Base-by-base conservation (phyloP, 2,797 vertebrate genomes). In the Argya squamiceps region DNA sequence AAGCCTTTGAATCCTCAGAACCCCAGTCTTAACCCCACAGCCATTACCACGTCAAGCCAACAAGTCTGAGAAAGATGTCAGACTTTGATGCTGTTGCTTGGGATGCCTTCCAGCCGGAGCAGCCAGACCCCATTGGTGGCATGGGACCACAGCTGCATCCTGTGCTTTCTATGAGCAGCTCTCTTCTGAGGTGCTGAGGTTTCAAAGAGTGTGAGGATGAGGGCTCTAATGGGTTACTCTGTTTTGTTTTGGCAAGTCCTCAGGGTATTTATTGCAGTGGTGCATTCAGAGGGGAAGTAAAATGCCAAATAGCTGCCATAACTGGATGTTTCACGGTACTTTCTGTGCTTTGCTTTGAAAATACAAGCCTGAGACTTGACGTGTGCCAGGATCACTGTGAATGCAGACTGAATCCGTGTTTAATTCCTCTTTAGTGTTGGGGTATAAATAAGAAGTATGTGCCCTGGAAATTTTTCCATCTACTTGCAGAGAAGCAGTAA, bases 391-490 rank as follows among this genome's bases (percentile, higher is more conserved):
- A 88, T 93, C 60, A 12, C 84, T 76, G 67, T 81, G 90, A 89
- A 84, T 53, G 64, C 80, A 60, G 55, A n/a, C 47, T 74, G 85
- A 90, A 64, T 93, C 85, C 89, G 67, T 81, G 55, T 93, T 94
- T 89, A 88, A 92, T 93, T 88, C 76, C 23, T 63, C 41, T 90
- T 81, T 59, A 74, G 36, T 37, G 6, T 5, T 74, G 80, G 65
- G 47, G 30, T 95, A 64, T 95, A 94, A 93, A 93, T 84, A 87
- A 81, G 78, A 93, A 94, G 49, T 90, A 69, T 89, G 74, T 89
- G 83, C 83, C 64, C 63, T 93, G 83, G 77, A 88, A 90, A 63
- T 63, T 82, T 82, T 88, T 93, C 46, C 73, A 70, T 77, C 74
- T 84, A 43, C 80, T 94, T 84, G 56, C 63, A 60, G 76, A 81